These are phyloP conservation scores for Drepanosiphum platanoidis DNA, from an alignment of 2,888 invertebrate genomes.

Conservation along the genomic window DNA sequence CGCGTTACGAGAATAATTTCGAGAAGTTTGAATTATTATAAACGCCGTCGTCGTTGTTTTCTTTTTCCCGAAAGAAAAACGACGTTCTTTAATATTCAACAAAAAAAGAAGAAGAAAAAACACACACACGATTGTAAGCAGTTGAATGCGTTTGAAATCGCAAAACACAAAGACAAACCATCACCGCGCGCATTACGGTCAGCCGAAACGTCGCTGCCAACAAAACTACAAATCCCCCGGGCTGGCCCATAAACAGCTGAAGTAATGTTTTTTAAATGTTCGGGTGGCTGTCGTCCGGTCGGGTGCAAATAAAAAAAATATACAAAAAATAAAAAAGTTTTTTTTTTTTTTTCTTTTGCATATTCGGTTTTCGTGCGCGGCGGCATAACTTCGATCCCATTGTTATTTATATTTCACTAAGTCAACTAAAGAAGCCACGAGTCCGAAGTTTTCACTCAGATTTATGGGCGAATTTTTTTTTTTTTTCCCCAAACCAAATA, in stretches of 20 bases:
- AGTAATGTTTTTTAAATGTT: slow-evolving; percentile 60
- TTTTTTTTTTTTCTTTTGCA: slow-evolving; percentile 37
- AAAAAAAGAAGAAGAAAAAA: slow-evolving; percentile 18
- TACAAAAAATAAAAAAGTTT: no score
- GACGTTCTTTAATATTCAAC: slow-evolving; percentile 50
- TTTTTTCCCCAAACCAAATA: slow-evolving; percentile 17
- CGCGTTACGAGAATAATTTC: neutral
- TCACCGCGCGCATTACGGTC: slow-evolving; percentile 43
- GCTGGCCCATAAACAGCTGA: slow-evolving; percentile 37
- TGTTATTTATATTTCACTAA: slow-evolving; percentile 52
- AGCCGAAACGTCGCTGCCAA: slow-evolving; percentile 54
- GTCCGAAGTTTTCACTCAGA: slow-evolving; percentile 43
- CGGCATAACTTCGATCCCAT: slow-evolving; percentile 54
- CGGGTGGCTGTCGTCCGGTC: slow-evolving; percentile 47
- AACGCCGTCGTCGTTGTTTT: slow-evolving; percentile 37
- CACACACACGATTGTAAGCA: slow-evolving; percentile 49
- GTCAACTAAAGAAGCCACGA: slow-evolving; percentile 40
- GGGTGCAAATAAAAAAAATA: slow-evolving; percentile 43
- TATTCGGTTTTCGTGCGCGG: slow-evolving; percentile 44
- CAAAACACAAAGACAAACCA: slow-evolving; percentile 54
- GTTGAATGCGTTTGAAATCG: slow-evolving; percentile 37
- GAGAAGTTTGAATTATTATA: slow-evolving; percentile 49
- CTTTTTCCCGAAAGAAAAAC: neutral
- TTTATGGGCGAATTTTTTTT: slow-evolving; percentile 43
- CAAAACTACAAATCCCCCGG: slow-evolving; percentile 46